Evolutionary conservation across 2,797 vertebrate species (phyloP).

Genomic region (Lepilemur septentrionalis): DNA sequence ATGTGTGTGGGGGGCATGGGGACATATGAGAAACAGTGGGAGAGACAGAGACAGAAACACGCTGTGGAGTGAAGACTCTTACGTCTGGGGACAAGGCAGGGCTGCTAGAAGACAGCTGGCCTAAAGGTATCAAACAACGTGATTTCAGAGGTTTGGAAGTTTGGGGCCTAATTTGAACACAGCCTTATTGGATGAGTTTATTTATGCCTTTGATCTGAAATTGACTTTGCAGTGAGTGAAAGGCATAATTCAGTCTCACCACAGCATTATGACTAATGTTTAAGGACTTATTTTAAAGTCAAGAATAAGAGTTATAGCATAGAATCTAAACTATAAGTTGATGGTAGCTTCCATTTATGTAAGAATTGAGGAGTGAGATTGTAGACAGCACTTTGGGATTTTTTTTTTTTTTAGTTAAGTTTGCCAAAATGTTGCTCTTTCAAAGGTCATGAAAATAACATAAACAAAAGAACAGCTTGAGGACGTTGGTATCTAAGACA

Average conservation of each 20-base stretch:
- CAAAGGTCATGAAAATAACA: neutral
- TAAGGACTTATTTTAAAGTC: neutral
- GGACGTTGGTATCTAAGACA: neutral
- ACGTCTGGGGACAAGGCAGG: neutral
- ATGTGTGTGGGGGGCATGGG: fast-evolving
- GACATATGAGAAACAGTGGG: no score
- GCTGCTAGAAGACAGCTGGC: neutral
- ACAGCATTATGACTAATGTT: neutral
- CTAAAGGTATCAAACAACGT: neutral
- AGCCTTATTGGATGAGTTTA: neutral
- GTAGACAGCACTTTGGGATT: neutral
- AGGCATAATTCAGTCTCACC: neutral
- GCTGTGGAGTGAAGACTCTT: neutral
- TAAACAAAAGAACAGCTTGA: neutral
- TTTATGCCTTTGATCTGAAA: neutral
- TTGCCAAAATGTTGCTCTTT: neutral
- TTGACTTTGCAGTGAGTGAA: neutral
- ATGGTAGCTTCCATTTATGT: neutral
- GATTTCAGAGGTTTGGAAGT: neutral
- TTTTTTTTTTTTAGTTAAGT: neutral
- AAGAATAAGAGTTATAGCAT: neutral
- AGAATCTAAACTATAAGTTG: neutral
- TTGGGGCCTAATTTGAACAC: neutral
- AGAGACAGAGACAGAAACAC: neutral
- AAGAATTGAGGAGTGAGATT: neutral